phyloP scores from a whole-genome alignment of 2,113 vertebrate genomes.

The Gymnogyps californianus region DNA sequence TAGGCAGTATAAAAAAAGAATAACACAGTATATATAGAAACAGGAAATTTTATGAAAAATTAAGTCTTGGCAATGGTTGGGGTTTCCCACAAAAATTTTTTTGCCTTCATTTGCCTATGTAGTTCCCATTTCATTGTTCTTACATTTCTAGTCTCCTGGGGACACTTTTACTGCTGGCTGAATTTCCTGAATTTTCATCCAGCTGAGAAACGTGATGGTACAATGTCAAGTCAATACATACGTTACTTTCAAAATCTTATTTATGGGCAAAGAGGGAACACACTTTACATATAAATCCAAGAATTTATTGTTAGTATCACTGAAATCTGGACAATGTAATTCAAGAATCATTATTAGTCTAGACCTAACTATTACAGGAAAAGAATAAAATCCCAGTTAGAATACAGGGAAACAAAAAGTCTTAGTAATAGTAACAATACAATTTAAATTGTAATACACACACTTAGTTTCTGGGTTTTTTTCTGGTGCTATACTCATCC shows the following conservation, averaged over 20 bases:
- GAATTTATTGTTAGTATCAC: not conserved
- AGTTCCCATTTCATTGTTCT: not conserved
- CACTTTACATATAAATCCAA: not conserved
- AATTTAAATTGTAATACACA: not conserved
- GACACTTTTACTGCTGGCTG: not conserved
- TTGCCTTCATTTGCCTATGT: not conserved
- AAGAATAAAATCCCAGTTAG: not conserved
- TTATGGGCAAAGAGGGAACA: not conserved
- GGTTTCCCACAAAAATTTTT: not conserved
- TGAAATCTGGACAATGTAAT: not conserved
- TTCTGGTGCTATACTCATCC: not conserved
- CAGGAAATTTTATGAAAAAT: not conserved
- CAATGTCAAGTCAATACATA: not conserved
- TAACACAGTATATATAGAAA: not conserved
- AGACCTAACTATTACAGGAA: not conserved
- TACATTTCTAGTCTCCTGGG: not conserved
- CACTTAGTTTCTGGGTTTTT: not conserved
- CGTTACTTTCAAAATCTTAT: not conserved
- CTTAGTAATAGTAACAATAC: not conserved
- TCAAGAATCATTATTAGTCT: not conserved
- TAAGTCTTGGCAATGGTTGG: too few species aligned
- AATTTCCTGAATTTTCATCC: not conserved
- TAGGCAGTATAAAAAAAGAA: not conserved
- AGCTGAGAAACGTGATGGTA: not conserved
- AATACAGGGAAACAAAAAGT: not conserved